Conservation (phyloP, 2,797 vertebrate genomes). For the Macropus fuliginosus region DNA sequence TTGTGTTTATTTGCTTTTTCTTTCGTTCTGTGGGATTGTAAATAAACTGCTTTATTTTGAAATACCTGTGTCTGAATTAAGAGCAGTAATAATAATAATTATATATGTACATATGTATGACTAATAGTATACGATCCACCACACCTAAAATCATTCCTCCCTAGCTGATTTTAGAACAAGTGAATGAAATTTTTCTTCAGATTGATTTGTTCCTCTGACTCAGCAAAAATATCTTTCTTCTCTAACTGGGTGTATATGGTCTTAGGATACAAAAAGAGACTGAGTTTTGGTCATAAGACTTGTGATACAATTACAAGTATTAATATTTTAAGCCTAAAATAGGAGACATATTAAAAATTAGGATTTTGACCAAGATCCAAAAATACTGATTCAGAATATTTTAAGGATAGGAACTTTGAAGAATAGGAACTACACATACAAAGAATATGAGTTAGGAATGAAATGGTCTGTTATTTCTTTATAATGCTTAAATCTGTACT, state of each 20-base stretch:
- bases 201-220: neutral
- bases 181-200: slow-evolving; percentile 35
- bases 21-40: slow-evolving; percentile 19
- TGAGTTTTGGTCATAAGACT: slow-evolving; percentile 48
- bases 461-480: too few species aligned
- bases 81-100: too few species aligned
- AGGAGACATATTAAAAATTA: neutral
- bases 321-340: slow-evolving; percentile 22
- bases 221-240: slow-evolving; percentile 1
- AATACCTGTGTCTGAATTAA: slow-evolving; percentile 3
- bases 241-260: slow-evolving; percentile 34
- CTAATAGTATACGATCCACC: neutral
- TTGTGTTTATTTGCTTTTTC: neutral
- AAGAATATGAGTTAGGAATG: neutral
- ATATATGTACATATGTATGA: too few species aligned
- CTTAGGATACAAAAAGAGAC: neutral
- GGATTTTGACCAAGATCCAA: neutral
- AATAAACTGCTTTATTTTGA: slow-evolving; percentile 37
- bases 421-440: neutral
- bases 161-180: slow-evolving; percentile 42
- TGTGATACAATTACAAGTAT: slow-evolving; percentile 1
- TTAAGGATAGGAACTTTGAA: slow-evolving; percentile 1
- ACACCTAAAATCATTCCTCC: slow-evolving; percentile 5
- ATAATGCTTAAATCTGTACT: too few species aligned
- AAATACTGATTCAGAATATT: slow-evolving; percentile 11